Evolutionary conservation across 2,888 invertebrate genomes (phyloP), one percentile per base, ranked within the genome.

Genomic region (Mystacides longicornis): DNA sequence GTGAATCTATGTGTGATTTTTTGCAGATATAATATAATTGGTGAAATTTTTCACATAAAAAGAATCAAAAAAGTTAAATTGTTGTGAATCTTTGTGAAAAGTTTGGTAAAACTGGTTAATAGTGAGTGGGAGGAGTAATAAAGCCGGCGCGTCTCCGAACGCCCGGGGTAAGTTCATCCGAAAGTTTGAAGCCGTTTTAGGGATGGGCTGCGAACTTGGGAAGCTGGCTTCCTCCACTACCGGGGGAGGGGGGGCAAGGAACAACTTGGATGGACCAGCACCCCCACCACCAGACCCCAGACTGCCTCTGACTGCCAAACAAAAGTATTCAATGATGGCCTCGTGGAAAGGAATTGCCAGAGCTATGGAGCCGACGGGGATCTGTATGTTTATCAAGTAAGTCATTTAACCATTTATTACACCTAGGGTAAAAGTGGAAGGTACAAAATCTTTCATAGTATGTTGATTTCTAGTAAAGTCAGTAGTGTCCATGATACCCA

Each of bases 361-460:
- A 62, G 92, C 92, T 14, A 88, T 93, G 83, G 89, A 90, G 71
- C 84, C 87, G 54, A 93, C 93, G 47, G 93, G 93, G 51, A 85
- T 92, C 64, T 85, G 85, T 74, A 93, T 93, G 93, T 93, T 93
- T 72, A 80, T 92, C 71, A 90, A 88, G 93, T 93, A 76, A 85
- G 89, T 85, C 9, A 9, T 31, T 31, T 31, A 9, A n/a, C n/a
- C n/a, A n/a, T n/a, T n/a, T n/a, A n/a, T n/a, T n/a, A n/a, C n/a
- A n/a, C n/a, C n/a, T n/a, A n/a, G n/a, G n/a, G n/a, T n/a, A n/a
- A n/a, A n/a, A n/a, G n/a, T n/a, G n/a, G n/a, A n/a, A n/a, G n/a
- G n/a, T n/a, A n/a, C n/a, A n/a, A n/a, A n/a, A n/a, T n/a, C n/a
- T n/a, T n/a, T n/a, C n/a, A n/a, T n/a, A n/a, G n/a, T n/a, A n/a